Base-by-base conservation (phyloP, 1,140 invertebrate species). In the Dolichoris vasculosae region DNA sequence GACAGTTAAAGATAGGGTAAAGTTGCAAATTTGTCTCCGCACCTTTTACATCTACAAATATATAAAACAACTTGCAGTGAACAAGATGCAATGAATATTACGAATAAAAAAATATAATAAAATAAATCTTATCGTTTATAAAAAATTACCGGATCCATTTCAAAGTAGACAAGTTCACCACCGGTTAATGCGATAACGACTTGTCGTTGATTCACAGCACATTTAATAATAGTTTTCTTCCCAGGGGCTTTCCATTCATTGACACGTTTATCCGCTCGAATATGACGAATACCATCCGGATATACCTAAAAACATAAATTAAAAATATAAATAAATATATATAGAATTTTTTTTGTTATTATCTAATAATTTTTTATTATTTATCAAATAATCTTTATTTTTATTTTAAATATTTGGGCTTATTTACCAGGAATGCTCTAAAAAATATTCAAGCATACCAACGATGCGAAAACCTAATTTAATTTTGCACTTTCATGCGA, bases 161-260 rank as follows among this genome's bases (percentile, higher is more conserved):
- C 99, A 93, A 99, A 99, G 94, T 99, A 99, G 30, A 99, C 98
- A 35, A 99, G 94, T 94, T 99, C 99, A 75, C 99, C 98, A 0
- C 99, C 99, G 55, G 98, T 98, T 9, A 99, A 93, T 0, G 99
- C 99, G 87, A 99, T 99, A 0, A 99, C 99, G 38, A 99, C 98
- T 94, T 99, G 99, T 84, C 99, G 94, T 90, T 99, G 98, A 94
- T 99, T 99, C 0, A 99, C 97, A 2, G 99, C 99, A 94, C 99
- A 99, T 92, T 98, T 98, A 0, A 98, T 96, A 86, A 99, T 99
- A 0, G 96, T 97, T 89, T 99, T 99, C 92, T 99, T 99, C 9
- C 98, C 98, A 0, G 99, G 98, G 0, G 98, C 98, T 91, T 99
- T 98, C 99, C 99, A 99, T 93, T 99, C 99, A 89, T 99, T 99